phyloP scores from a whole-genome alignment of 2,113 vertebrate genomes.

The Saccopteryx leptura region DNA sequence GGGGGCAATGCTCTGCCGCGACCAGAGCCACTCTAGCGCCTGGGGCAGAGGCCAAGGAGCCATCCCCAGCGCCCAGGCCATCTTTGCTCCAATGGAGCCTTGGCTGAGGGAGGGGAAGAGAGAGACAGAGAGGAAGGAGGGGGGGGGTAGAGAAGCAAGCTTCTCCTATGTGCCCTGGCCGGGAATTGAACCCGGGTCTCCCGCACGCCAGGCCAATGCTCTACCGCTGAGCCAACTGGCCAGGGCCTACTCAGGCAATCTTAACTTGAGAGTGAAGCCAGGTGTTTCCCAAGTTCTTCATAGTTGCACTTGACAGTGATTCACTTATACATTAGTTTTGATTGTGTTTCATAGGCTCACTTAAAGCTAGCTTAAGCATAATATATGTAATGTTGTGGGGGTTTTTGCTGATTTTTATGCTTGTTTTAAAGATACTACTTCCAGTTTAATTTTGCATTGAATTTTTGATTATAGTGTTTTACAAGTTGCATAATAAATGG shows the following conservation, averaged over 20 bases:
- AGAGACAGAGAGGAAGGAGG: no score
- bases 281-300: not conserved
- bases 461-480: constrained; percentile 41
- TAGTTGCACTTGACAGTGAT: constrained; percentile 30
- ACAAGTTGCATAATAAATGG: not conserved
- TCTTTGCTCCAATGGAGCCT: no score
- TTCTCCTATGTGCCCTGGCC: no score
- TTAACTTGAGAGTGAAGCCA: constrained; percentile 23
- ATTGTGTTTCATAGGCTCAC: not conserved
- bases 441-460: not conserved
- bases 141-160: no score
- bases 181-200: no score
- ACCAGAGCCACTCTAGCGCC: no score
- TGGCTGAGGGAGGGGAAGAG: no score
- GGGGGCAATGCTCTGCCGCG: no score
- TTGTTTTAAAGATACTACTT: constrained; percentile 43
- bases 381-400: not conserved
- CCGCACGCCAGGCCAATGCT: no score
- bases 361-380: not conserved
- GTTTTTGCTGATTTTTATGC: constrained; percentile 18
- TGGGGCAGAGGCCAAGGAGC: no score
- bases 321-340: constrained; percentile 22
- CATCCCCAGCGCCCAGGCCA: no score
- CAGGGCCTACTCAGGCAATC: not conserved
- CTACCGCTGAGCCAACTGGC: no score